Evolutionary conservation across 2,888 invertebrate genomes (phyloP).

Genomic region (Ferdinandea cuprea): DNA sequence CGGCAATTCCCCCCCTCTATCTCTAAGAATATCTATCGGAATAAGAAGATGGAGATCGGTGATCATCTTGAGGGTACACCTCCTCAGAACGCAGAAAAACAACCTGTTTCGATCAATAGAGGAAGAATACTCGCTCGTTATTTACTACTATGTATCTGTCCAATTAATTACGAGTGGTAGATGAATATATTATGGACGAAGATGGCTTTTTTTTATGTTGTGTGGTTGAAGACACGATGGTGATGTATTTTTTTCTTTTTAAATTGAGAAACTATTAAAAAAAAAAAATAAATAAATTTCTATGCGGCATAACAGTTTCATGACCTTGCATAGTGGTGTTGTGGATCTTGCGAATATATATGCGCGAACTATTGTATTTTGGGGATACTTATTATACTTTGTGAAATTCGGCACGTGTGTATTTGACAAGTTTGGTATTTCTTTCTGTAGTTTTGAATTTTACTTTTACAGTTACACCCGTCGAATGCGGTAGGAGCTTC

Average conservation of each 20-base stretch:
- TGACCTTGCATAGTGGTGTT: conserved; percentile 57
- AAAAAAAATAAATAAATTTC: no score
- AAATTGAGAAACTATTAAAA: conserved; percentile 64
- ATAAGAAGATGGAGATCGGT: conserved; percentile 45
- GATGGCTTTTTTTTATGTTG: conserved; percentile 49
- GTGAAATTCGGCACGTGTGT: conserved; percentile 68
- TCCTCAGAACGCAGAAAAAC: conserved; percentile 27
- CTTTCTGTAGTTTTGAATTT: conserved; percentile 18
- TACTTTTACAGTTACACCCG: conserved; percentile 39
- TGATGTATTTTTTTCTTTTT: conserved; percentile 23
- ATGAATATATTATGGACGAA: conserved; percentile 65
- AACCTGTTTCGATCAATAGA: conserved; percentile 57
- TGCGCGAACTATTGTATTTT: conserved; percentile 13
- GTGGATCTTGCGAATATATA: conserved; percentile 37
- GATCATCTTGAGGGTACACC: conserved; percentile 29
- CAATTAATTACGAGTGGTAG: conserved; percentile 70
- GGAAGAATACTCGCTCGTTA: conserved; percentile 47
- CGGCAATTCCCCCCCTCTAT: conserved; percentile 3
- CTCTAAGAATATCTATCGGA: background rate
- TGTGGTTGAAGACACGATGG: conserved; percentile 16
- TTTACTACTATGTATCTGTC: conserved; percentile 62
- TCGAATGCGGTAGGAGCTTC: conserved; percentile 4
- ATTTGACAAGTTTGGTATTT: conserved; percentile 1
- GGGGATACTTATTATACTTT: background rate
- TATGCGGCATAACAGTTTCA: conserved; percentile 62